Conservation (phyloP, 2,888 invertebrate genomes). For the Acronicta alni region DNA sequence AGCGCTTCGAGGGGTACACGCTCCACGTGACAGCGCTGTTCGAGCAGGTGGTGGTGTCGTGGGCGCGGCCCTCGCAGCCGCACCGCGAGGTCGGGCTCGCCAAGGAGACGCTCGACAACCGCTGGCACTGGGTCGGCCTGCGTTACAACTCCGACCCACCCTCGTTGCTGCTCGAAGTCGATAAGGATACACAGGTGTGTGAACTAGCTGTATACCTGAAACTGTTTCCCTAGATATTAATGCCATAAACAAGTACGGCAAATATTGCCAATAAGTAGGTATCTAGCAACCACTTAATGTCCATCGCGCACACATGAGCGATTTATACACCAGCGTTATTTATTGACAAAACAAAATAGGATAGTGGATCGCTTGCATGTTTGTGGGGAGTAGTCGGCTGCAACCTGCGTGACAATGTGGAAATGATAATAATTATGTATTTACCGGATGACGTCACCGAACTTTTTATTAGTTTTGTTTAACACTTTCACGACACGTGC, state of each 20-base stretch:
- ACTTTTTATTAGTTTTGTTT: slow-evolving; percentile 6
- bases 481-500: slow-evolving; percentile 14
- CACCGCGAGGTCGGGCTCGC: slow-evolving; percentile 90
- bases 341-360: slow-evolving; percentile 2
- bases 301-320: background rate
- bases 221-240: too few relatives aligned
- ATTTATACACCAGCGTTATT: background rate
- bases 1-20: slow-evolving; percentile 91
- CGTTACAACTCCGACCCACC: slow-evolving; percentile 87
- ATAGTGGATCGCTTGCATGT: background rate
- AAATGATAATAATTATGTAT: slow-evolving; percentile 4
- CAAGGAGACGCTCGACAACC: slow-evolving; percentile 93
- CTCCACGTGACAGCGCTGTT: slow-evolving; percentile 90
- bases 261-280: background rate
- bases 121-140: slow-evolving; percentile 94
- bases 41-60: slow-evolving; percentile 90
- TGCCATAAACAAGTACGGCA: background rate
- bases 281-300: background rate
- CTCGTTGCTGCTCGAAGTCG: slow-evolving; percentile 79
- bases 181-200: slow-evolving; percentile 76
- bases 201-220: background rate
- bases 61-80: slow-evolving; percentile 87
- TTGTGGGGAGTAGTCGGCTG: background rate
- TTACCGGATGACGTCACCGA: slow-evolving; percentile 9
- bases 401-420: background rate